phyloP scores from a whole-genome alignment of 2,113 vertebrate species.

The Struthio camelus region DNA sequence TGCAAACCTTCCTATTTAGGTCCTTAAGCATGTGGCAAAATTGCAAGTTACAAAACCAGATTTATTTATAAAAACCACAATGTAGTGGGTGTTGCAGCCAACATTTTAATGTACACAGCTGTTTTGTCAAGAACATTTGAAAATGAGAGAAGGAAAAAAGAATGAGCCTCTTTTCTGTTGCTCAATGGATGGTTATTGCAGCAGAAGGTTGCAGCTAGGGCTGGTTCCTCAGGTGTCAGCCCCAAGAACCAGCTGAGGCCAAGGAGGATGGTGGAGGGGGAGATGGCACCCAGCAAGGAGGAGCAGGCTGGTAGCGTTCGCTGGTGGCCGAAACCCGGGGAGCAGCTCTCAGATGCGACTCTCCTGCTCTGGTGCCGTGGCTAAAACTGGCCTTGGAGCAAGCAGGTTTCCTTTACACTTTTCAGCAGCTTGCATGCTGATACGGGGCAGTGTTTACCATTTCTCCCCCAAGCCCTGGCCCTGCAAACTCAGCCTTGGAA shows the following conservation, averaged over 20 bases:
- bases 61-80: neutral
- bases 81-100: neutral
- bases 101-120: neutral
- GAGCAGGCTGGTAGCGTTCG: neutral
- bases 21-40: neutral
- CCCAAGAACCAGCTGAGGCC: neutral
- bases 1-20: neutral
- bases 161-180: rapidly evolving
- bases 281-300: rapidly evolving
- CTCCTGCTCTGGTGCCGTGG: neutral
- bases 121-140: neutral
- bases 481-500: neutral
- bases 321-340: neutral
- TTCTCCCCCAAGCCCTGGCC: neutral
- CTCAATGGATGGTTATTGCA: rapidly evolving
- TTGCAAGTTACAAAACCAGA: neutral
- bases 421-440: neutral
- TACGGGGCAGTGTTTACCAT: neutral
- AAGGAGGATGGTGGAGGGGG: neutral
- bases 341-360: neutral
- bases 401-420: neutral
- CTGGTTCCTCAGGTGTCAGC: neutral
- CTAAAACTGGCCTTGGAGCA: neutral
- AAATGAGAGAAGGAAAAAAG: neutral
- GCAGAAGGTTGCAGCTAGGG: neutral